Base-by-base conservation (phyloP, 2,113 vertebrate genomes). In the Carassius auratus region DNA sequence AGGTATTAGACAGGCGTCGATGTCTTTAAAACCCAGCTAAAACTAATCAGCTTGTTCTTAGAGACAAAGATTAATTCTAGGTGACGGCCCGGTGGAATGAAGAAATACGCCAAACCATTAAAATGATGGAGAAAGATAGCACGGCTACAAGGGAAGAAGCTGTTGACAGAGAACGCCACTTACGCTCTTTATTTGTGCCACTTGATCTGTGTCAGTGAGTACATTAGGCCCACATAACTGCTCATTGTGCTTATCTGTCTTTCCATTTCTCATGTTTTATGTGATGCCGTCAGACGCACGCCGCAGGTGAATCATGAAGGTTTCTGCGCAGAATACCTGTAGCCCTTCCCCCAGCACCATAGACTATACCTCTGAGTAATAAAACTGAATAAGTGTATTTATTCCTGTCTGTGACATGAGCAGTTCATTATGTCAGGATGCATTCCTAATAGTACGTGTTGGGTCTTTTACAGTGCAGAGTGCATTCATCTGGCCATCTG, bases 191-290 rank as follows among this genome's bases (percentile, higher is more conserved):
- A 64, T 64, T 89, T 80, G 79, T 83, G 26, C 84, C 86, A 81
- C 92, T 94, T 88, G 85, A 90, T 94, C 88, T 92, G 89, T 91
- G 91, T 90, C 92, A 90, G 82, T 87, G 87, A 83, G 86, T 90
- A 83, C 89, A 88, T 93, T 91, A 92, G 88, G 85, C 76, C 75
- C 76, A 74, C 69, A 77, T 87, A 88, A 91, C 86, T 91, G 90
- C 84, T 88, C 81, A 74, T 42, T 90, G 78, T 26, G 89, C 81
- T 79, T 89, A 84, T 90, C 86, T 89, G 87, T 33, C 76, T 84
- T 55, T 86, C 81, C 66, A 89, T 90, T 91, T 84, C 76, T 93
- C 90, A 91, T 85, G 66, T 57, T 82, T 90, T 87, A 85, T 90
- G 82, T 89, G 90, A 75, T 87, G 61, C 86, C 79, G 9, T 89